These are phyloP conservation scores for Pachydiplax longipennis DNA, from an alignment of 2,888 invertebrate species.

Conservation along the genomic window DNA sequence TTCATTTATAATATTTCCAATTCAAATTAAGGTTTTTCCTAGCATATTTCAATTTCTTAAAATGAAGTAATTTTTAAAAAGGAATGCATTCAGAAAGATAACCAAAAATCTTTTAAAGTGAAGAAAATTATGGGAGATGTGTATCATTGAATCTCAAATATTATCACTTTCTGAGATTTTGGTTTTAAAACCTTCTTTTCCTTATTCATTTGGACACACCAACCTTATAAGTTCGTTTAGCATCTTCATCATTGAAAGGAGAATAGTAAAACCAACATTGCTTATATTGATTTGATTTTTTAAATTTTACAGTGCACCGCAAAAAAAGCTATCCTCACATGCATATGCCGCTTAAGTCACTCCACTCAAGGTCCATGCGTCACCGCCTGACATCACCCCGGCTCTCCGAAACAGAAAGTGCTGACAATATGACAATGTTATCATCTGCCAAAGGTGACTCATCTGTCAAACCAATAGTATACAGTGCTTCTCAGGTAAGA, in stretches of 20 bases:
- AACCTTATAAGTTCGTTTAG: too few species aligned
- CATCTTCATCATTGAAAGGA: neutral
- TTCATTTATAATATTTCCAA: too few species aligned
- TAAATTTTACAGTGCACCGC: constrained; percentile 65
- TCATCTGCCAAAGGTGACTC: constrained; percentile 45
- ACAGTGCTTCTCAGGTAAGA: constrained; percentile 15
- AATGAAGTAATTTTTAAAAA: too few species aligned
- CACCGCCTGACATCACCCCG: constrained; percentile 54
- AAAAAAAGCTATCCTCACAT: constrained; percentile 71
- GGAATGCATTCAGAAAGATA: too few species aligned
- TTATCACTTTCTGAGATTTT: too few species aligned
- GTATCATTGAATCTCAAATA: too few species aligned
- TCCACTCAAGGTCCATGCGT: constrained; percentile 66
- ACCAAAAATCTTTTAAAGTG: too few species aligned
- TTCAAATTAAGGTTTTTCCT: too few species aligned
- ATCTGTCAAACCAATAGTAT: neutral
- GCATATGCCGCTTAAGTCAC: constrained; percentile 68
- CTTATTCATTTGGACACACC: too few species aligned
- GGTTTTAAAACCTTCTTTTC: too few species aligned
- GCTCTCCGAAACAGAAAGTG: constrained; percentile 45
- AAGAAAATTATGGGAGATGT: too few species aligned
- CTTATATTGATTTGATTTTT: neutral
- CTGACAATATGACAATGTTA: constrained; percentile 3
- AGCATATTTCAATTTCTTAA: too few species aligned
- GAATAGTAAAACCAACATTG: neutral